These are phyloP conservation scores for Ennomos quercinarius DNA, from an alignment of 2,888 invertebrate genomes.

Conservation along the genomic window DNA sequence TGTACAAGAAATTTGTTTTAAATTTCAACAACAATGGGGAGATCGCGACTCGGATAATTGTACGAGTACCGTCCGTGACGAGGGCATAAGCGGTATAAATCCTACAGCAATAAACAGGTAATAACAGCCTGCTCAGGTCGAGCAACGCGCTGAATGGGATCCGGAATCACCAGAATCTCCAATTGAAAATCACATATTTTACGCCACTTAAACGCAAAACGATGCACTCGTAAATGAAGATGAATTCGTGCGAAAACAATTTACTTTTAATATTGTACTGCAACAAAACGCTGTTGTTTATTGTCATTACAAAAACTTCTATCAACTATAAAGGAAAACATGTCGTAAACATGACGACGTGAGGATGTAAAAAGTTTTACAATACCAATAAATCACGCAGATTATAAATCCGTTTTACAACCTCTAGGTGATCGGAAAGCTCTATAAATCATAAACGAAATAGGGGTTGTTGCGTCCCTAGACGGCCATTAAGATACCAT, in stretches of 20 bases:
- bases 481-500: constrained; percentile 57
- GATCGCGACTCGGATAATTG: constrained; percentile 80
- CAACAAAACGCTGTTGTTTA: too few species aligned
- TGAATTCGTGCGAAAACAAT: constrained; percentile 26
- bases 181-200: constrained; percentile 71
- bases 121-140: constrained; percentile 75
- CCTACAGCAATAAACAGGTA: constrained; percentile 76
- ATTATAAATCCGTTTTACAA: constrained; percentile 79
- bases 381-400: constrained; percentile 73
- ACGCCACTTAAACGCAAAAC: constrained; percentile 51
- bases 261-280: constrained; percentile 16
- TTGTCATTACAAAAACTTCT: constrained; percentile 33
- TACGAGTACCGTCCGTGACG: constrained; percentile 77
- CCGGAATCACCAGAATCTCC: constrained; percentile 69
- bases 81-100: constrained; percentile 66
- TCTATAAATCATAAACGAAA: constrained; percentile 74
- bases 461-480: constrained; percentile 64
- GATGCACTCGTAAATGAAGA: constrained; percentile 24
- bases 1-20: constrained; percentile 84
- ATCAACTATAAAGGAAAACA: constrained; percentile 40
- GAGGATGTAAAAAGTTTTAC: constrained; percentile 69
- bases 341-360: constrained; percentile 49
- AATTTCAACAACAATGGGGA: constrained; percentile 85
- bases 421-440: constrained; percentile 68
- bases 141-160: constrained; percentile 68